Percentiles rank a stretch among this genome's conserved stretches.
Evolutionary conservation across 2,888 invertebrate genomes (phyloP).

Genomic region (Lasioglossum zephyrum): DNA sequence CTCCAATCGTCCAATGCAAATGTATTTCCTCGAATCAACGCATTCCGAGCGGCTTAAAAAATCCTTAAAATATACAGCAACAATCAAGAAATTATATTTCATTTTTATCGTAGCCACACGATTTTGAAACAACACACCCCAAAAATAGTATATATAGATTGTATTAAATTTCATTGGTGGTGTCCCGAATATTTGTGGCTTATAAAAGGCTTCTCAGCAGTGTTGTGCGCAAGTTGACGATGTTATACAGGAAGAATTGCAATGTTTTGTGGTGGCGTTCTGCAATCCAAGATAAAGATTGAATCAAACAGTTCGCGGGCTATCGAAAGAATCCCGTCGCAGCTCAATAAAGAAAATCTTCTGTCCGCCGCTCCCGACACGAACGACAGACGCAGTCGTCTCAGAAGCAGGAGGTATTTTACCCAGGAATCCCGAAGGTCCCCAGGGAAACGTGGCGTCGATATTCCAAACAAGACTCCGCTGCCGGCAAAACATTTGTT

Average conservation of each 20-base stretch:
- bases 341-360: constrained; percentile 6
- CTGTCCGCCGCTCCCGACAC: neutral
- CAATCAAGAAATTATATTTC: neutral
- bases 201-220: neutral
- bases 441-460: neutral
- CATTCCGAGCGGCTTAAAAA: neutral
- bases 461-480: constrained; percentile 22
- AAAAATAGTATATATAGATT: neutral
- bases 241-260: neutral
- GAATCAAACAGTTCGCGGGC: neutral
- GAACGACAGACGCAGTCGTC: constrained; percentile 3
- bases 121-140: neutral
- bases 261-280: neutral
- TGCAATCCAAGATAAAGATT: neutral
- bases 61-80: too few species aligned
- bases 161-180: too few species aligned
- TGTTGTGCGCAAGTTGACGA: neutral
- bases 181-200: neutral
- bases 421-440: neutral
- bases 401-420: neutral
- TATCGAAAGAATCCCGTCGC: neutral
- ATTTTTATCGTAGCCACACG: neutral
- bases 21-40: neutral
- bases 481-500: constrained; percentile 37
- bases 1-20: constrained; percentile 39